Conservation (phyloP, 2,797 vertebrate species). For the Sardinella longiceps region DNA sequence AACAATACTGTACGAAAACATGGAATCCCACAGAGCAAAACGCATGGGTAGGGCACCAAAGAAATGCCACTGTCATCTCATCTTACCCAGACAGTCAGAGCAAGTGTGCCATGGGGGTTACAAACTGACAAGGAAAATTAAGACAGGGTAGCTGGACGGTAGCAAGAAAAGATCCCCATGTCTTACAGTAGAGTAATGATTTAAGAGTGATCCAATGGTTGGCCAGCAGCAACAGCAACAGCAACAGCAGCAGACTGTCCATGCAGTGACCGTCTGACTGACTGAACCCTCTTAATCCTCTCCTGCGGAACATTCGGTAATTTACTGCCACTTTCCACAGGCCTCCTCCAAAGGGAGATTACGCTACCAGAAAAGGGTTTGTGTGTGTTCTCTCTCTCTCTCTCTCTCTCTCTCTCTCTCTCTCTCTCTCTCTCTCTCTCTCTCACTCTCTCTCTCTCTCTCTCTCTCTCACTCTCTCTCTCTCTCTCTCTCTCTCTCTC, state of each 20-base stretch:
- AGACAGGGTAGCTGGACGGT: neutral
- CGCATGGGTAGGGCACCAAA: no score
- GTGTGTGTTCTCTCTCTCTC: no score
- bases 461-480: neutral
- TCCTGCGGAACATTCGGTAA: slow-evolving; percentile 31
- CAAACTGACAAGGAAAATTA: neutral
- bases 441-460: neutral
- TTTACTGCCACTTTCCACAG: slow-evolving; percentile 31
- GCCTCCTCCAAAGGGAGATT: neutral
- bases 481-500: neutral
- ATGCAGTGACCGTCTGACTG: slow-evolving; percentile 34
- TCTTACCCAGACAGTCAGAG: neutral
- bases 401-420: neutral
- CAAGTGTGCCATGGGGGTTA: neutral
- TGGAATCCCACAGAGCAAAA: no score
- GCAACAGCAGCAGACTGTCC: slow-evolving; percentile 25
- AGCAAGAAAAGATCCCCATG: neutral
- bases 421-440: neutral
- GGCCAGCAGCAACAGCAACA: neutral
- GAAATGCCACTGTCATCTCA: no score
- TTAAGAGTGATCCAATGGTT: slow-evolving; percentile 24
- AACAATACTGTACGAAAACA: no score
- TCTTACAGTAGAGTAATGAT: slow-evolving; percentile 7
- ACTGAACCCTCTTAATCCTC: slow-evolving; percentile 31
- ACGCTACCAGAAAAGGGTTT: neutral